These are phyloP conservation scores for Pelosia muscerda DNA, from an alignment of 2,888 invertebrate species.

Conservation along the genomic window DNA sequence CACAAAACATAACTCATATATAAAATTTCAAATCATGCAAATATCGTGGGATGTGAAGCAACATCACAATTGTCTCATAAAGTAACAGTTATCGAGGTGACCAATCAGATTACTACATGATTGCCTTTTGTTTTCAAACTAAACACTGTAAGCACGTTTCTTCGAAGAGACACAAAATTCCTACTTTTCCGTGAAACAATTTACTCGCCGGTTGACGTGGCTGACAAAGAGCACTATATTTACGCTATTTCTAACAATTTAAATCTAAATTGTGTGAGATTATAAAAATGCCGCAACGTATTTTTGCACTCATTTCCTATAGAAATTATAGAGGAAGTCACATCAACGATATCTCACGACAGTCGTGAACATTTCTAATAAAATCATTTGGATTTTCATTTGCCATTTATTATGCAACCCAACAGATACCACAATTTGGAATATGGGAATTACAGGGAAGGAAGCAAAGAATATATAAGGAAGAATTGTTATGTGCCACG, in stretches of 20 bases:
- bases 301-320: neutral
- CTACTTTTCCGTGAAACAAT: too few species aligned
- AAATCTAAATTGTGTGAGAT: neutral
- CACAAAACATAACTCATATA: too few species aligned
- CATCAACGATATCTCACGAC: neutral
- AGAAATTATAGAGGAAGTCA: neutral
- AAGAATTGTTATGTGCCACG: neutral
- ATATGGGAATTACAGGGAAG: neutral
- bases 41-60: too few species aligned
- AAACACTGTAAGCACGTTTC: too few species aligned
- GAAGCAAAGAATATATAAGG: neutral
- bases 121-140: too few species aligned
- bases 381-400: neutral
- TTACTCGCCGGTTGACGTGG: too few species aligned
- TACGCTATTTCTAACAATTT: neutral
- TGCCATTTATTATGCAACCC: neutral
- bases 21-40: too few species aligned
- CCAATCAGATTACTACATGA: too few species aligned
- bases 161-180: too few species aligned
- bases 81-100: too few species aligned
- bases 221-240: too few species aligned
- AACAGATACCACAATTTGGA: neutral
- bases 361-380: constrained; percentile 1
- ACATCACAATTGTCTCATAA: too few species aligned
- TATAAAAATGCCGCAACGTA: neutral